Evolutionary conservation across 2,888 invertebrate species (phyloP).

Genomic region (Petrolisthes manimaculis): DNA sequence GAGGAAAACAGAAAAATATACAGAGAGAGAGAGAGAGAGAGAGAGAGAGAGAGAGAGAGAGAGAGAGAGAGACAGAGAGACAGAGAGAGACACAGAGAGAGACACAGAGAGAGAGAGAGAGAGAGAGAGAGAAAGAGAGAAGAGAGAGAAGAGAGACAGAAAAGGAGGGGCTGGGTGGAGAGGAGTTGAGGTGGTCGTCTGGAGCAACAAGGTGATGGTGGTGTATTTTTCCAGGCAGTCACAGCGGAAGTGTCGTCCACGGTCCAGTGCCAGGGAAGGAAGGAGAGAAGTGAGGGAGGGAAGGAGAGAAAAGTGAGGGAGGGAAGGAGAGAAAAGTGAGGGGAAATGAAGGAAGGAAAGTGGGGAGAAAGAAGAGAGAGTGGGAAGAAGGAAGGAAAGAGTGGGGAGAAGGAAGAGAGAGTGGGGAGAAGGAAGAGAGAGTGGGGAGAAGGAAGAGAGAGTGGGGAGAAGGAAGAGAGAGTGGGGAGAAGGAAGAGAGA

Average conservation of each 20-base stretch:
- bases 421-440: background rate
- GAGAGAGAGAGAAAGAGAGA: background rate
- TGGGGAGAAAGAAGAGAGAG: background rate
- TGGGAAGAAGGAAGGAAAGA: background rate
- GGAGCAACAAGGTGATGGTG: background rate
- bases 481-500: background rate
- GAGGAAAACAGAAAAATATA: background rate
- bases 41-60: background rate
- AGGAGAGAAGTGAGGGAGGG: background rate
- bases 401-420: background rate
- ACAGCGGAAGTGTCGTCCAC: background rate
- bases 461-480: background rate
- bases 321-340: background rate
- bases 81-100: background rate
- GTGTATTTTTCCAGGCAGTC: background rate
- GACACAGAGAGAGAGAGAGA: background rate
- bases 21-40: background rate
- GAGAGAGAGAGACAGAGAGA: background rate
- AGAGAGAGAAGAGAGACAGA: background rate
- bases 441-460: background rate
- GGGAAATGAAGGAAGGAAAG: no score
- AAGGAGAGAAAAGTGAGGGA: background rate
- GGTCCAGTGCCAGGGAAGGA: background rate
- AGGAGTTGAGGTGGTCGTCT: background rate
- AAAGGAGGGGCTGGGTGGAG: background rate